These are phyloP conservation scores for Phortica variegata DNA, from an alignment of 1,140 invertebrate species.

Conservation along the genomic window DNA sequence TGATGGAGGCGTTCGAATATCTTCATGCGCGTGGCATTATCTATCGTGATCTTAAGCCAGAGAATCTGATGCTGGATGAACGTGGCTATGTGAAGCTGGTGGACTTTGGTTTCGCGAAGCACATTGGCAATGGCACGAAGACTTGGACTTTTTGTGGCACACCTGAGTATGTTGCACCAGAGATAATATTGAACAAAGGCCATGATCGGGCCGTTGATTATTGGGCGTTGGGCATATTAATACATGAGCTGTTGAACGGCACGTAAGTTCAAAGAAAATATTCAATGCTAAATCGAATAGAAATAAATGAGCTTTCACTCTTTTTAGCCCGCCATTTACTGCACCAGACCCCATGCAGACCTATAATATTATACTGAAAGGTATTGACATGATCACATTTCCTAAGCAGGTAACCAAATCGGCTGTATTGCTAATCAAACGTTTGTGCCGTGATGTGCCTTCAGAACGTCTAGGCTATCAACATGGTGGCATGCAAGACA, in stretches of 20 bases:
- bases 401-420: conserved; percentile 77
- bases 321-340: conserved; percentile 74
- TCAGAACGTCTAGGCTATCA: conserved; percentile 92
- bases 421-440: conserved; percentile 82
- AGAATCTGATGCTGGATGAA: conserved; percentile 74
- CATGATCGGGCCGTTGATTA: conserved; percentile 78
- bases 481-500: conserved; percentile 85
- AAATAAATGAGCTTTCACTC: neutral
- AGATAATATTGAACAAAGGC: conserved; percentile 74
- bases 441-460: conserved; percentile 83
- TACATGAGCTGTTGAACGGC: conserved; percentile 77
- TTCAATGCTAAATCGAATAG: neutral
- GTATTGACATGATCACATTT: conserved; percentile 87
- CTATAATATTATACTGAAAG: conserved; percentile 83
- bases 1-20: conserved; percentile 76
- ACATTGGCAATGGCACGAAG: conserved; percentile 70
- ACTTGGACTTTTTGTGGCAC: conserved; percentile 92
- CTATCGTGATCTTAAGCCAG: conserved; percentile 80
- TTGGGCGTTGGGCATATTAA: conserved; percentile 79
- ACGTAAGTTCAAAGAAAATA: conserved; percentile 51
- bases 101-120: conserved; percentile 88
- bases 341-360: conserved; percentile 80
- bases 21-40: conserved; percentile 74
- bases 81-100: conserved; percentile 76
- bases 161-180: conserved; percentile 71